These are phyloP conservation scores for Diplolepis rosae DNA, from an alignment of 2,888 invertebrate species.

Conservation along the genomic window DNA sequence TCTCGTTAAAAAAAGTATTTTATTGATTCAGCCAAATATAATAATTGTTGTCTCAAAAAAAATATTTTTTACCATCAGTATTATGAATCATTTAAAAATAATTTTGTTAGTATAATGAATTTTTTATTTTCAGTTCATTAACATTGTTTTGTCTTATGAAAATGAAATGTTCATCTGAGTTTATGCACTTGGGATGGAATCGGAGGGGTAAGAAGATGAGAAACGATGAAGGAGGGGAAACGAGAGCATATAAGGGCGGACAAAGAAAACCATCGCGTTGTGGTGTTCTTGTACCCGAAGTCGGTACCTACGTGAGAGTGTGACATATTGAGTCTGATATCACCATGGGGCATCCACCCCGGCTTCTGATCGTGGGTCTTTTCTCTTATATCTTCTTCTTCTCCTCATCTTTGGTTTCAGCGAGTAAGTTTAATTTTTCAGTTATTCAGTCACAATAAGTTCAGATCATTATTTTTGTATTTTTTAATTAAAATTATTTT, in stretches of 20 bases:
- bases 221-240: slow-evolving; percentile 53
- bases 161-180: too few species aligned
- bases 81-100: too few species aligned
- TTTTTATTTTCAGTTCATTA: too few species aligned
- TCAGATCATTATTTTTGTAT: too few species aligned
- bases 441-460: slow-evolving; percentile 30
- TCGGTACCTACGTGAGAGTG: slow-evolving; percentile 57
- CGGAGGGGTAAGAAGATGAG: slow-evolving; percentile 25
- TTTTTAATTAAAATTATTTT: too few species aligned
- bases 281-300: slow-evolving; percentile 65
- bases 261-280: slow-evolving; percentile 69
- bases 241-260: slow-evolving; percentile 71
- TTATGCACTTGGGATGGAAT: neutral
- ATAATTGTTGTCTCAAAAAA: too few species aligned
- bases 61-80: too few species aligned
- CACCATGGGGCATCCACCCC: slow-evolving; percentile 68
- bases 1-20: too few species aligned
- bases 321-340: slow-evolving; percentile 46
- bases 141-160: too few species aligned
- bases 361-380: slow-evolving; percentile 63
- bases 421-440: slow-evolving; percentile 59
- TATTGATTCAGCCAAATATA: too few species aligned
- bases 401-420: slow-evolving; percentile 45
- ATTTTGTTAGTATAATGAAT: too few species aligned
- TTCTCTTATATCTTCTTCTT: slow-evolving; percentile 49